Conservation (phyloP, 2,797 vertebrate genomes). For the Labroides dimidiatus region DNA sequence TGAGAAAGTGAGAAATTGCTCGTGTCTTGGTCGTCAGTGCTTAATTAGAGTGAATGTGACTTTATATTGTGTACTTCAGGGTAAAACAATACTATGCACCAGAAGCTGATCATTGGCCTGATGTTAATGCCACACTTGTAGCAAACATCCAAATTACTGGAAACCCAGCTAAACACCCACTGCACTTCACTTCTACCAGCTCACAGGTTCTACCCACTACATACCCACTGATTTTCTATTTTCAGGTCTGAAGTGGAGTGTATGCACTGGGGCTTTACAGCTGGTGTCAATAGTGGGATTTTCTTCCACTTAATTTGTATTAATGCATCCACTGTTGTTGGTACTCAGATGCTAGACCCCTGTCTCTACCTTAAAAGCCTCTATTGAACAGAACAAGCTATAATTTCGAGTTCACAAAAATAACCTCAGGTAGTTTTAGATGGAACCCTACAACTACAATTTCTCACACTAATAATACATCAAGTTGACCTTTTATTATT, state of each 20-base stretch:
- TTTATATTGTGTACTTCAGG: constrained; percentile 21
- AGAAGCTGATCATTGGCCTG: background rate
- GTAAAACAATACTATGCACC: background rate
- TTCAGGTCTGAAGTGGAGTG: constrained; percentile 16
- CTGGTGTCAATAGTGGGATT: constrained; percentile 15
- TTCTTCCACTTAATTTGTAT: constrained; percentile 34
- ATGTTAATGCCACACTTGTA: background rate
- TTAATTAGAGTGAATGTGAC: constrained; percentile 33
- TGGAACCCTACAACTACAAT: background rate
- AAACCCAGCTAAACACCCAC: constrained; percentile 14
- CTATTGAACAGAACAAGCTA: background rate
- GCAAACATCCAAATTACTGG: background rate
- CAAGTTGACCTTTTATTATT: background rate
- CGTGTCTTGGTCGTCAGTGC: constrained; percentile 22
- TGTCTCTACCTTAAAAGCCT: too few relatives aligned
- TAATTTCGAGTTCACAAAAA: background rate
- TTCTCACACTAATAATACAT: background rate
- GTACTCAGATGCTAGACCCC: constrained; percentile 6
- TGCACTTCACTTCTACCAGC: background rate
- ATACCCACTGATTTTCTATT: constrained; percentile 23
- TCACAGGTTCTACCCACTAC: constrained; percentile 16
- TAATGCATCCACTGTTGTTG: constrained; percentile 39
- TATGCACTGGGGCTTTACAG: constrained; percentile 32
- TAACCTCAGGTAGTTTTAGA: background rate
- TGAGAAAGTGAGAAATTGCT: constrained; percentile 62